These are phyloP conservation scores for Sylvilagus floridanus DNA, from an alignment of 2,797 vertebrate genomes.

Conservation along the genomic window DNA sequence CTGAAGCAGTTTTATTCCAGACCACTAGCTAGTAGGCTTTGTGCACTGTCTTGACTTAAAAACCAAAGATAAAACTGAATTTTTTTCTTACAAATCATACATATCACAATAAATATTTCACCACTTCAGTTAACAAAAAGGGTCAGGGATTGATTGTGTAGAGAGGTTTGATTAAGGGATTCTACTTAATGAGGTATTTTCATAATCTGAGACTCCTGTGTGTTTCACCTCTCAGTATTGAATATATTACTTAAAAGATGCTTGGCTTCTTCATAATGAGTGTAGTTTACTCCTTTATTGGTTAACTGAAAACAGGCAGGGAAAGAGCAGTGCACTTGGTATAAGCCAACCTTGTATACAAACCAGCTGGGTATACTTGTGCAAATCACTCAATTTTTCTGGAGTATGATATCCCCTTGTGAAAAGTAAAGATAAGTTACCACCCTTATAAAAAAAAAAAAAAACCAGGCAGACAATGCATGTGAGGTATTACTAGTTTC, in stretches of 20 bases:
- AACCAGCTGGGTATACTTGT: not conserved
- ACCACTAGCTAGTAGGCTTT: conserved; percentile 13
- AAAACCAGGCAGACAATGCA: not conserved
- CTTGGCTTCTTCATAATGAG: not conserved
- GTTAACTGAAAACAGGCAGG: not conserved
- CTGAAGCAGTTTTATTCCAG: not conserved
- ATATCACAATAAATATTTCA: conserved; percentile 21
- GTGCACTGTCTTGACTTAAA: not conserved
- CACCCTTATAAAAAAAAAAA: not conserved
- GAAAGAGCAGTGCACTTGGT: not conserved
- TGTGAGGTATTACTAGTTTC: not conserved
- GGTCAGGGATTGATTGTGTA: not conserved
- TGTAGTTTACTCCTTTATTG: not conserved
- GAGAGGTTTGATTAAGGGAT: not conserved
- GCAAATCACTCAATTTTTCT: conserved; percentile 20
- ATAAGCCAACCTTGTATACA: not conserved
- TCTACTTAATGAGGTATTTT: conserved; percentile 27
- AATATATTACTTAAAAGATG: conserved; percentile 21
- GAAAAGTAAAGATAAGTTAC: conserved; percentile 32
- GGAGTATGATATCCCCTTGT: conserved; percentile 17
- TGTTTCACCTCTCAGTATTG: not conserved
- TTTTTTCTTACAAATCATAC: conserved; percentile 66
- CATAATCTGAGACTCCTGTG: conserved; percentile 9
- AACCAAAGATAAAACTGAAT: conserved; percentile 41
- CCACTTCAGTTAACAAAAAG: not conserved